Conservation (phyloP, 2,888 invertebrate genomes). For the Julus scandinavius region DNA sequence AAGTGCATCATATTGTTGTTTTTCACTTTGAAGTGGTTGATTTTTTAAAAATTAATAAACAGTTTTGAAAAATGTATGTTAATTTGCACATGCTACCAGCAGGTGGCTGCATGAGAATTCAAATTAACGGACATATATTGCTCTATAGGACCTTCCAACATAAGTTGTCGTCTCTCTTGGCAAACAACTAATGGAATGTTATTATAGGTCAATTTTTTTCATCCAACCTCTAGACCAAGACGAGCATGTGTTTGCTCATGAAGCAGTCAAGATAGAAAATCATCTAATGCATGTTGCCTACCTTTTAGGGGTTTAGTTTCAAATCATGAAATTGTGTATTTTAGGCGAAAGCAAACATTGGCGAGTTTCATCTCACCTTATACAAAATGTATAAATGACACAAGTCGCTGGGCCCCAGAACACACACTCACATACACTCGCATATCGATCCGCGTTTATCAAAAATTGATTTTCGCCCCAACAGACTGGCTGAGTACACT, state of each 20-base stretch:
- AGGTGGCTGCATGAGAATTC: no score
- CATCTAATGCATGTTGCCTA: not conserved
- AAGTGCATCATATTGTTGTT: no score
- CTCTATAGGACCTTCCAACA: not conserved
- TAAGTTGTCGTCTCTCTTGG: not conserved
- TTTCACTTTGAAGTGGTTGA: no score
- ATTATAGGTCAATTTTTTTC: not conserved
- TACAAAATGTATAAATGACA: not conserved
- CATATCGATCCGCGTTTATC: slow-evolving; percentile 5
- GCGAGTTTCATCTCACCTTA: not conserved
- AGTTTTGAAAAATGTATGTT: no score
- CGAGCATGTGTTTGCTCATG: not conserved
- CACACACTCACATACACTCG: no score
- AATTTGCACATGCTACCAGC: no score
- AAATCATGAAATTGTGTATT: not conserved
- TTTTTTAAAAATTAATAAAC: no score
- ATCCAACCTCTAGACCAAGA: not conserved
- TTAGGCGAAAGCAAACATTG: not conserved
- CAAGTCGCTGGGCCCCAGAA: not conserved
- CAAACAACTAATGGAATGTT: not conserved
- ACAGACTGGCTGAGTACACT: not conserved
- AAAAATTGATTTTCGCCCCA: slow-evolving; percentile 39
- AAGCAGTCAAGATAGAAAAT: not conserved
- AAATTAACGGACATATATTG: no score
- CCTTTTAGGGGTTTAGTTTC: not conserved